A percentile compares a stretch with the other conserved stretches of the same genome.
Conservation (phyloP, 2,888 invertebrate species). For the Cantharis lateralis region DNA sequence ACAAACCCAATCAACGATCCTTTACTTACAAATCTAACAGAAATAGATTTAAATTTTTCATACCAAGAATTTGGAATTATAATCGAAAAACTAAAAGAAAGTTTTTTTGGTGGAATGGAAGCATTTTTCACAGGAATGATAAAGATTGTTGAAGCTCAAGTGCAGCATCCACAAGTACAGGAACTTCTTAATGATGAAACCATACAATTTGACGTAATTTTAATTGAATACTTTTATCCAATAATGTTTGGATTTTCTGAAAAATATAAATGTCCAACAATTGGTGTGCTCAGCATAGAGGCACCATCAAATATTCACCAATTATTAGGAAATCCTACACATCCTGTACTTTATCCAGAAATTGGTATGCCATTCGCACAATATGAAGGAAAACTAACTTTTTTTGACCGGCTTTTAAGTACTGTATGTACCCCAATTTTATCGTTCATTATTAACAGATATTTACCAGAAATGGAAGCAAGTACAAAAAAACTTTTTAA, state of each 20-base stretch:
- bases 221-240: constrained; percentile 45
- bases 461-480: background rate
- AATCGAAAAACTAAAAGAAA: background rate
- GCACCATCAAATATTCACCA: background rate
- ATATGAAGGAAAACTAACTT: background rate
- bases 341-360: background rate
- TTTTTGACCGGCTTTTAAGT: background rate
- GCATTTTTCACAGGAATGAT: background rate
- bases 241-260: constrained; percentile 43
- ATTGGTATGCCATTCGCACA: background rate
- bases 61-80: background rate
- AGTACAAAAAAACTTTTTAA: constrained; percentile 5
- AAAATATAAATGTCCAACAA: constrained; percentile 47
- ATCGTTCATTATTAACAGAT: background rate
- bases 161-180: constrained; percentile 41
- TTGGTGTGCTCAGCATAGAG: constrained; percentile 37
- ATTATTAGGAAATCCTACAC: background rate
- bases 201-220: constrained; percentile 46
- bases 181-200: constrained; percentile 43
- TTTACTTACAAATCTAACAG: background rate
- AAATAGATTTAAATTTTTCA: background rate
- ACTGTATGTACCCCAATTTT: background rate
- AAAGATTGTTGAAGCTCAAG: background rate
- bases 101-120: background rate
- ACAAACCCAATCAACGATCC: background rate